A percentile compares a stretch with the other conserved stretches of the same genome.
Conservation (phyloP, 2,113 vertebrate species). For the Callochromis pleurospilus region DNA sequence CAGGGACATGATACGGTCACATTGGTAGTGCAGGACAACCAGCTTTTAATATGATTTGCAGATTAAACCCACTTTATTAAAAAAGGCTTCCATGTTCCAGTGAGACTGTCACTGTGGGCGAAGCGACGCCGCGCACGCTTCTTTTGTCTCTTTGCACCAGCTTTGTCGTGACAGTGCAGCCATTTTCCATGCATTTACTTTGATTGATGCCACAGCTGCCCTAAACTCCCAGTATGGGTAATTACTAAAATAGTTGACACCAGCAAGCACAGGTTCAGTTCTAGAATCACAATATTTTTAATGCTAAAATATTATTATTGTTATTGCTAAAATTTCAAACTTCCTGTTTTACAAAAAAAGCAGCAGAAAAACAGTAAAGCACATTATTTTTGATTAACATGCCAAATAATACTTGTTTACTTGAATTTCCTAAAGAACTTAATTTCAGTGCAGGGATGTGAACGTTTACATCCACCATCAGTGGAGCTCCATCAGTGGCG, state of each 20-base stretch:
- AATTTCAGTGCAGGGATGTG: not conserved
- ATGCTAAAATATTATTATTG: not conserved
- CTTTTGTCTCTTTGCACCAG: not conserved
- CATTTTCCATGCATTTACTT: too few relatives aligned
- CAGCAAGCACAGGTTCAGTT: not conserved
- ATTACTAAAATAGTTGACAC: not conserved
- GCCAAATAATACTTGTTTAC: not conserved
- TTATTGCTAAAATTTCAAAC: not conserved
- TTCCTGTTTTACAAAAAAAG: not conserved
- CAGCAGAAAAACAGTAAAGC: not conserved
- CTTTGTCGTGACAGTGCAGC: not conserved
- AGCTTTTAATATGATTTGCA: not conserved
- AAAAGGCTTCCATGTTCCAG: rapidly evolving
- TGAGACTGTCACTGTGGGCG: not conserved
- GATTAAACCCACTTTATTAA: not conserved
- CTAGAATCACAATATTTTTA: not conserved
- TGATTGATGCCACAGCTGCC: not conserved
- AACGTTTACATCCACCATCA: not conserved
- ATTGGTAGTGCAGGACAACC: not conserved
- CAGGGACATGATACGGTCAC: not conserved
- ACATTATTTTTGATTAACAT: not conserved
- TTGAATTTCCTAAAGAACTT: not conserved
- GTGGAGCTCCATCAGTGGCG: not conserved
- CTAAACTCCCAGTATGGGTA: not conserved
- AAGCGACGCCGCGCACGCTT: not conserved